Evolutionary conservation across 2,888 invertebrate genomes (phyloP).

Genomic region (Drosophila kuntzei): DNA sequence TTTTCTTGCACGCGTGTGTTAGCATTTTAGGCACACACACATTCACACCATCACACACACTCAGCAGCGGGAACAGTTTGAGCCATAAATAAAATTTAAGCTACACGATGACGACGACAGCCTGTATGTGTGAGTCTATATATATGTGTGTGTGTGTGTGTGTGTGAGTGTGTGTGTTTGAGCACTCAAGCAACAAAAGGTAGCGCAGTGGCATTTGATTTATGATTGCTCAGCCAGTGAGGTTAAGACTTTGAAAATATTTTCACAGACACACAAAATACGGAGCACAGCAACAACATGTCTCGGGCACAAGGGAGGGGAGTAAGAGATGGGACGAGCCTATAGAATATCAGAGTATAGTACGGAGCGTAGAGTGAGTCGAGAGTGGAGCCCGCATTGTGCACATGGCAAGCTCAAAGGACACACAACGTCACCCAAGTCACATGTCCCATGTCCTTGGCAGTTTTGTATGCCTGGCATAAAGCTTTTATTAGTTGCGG

Average conservation of each 20-base stretch:
- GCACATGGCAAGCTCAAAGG: slow-evolving; percentile 40
- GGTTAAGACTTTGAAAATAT: slow-evolving; percentile 81
- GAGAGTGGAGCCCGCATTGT: slow-evolving; percentile 31
- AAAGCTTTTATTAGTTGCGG: slow-evolving; percentile 71
- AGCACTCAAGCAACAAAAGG: slow-evolving; percentile 78
- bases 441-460: slow-evolving; percentile 26
- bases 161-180: slow-evolving; percentile 21
- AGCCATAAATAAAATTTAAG: slow-evolving; percentile 80
- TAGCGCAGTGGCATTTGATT: slow-evolving; percentile 77
- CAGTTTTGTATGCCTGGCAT: slow-evolving; percentile 52
- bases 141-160: slow-evolving; percentile 22
- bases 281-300: slow-evolving; percentile 27
- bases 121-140: slow-evolving; percentile 21
- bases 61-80: slow-evolving; percentile 51
- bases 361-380: not conserved
- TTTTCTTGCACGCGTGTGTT: slow-evolving; percentile 55
- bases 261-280: slow-evolving; percentile 74
- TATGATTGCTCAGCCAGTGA: slow-evolving; percentile 77
- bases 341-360: slow-evolving; percentile 14
- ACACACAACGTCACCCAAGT: slow-evolving; percentile 24
- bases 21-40: slow-evolving; percentile 54
- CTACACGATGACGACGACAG: slow-evolving; percentile 70
- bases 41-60: slow-evolving; percentile 10
- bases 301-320: not conserved
- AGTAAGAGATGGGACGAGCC: slow-evolving; percentile 1